Conservation (phyloP, 2,888 invertebrate species). For the Xestobium rufovillosum region DNA sequence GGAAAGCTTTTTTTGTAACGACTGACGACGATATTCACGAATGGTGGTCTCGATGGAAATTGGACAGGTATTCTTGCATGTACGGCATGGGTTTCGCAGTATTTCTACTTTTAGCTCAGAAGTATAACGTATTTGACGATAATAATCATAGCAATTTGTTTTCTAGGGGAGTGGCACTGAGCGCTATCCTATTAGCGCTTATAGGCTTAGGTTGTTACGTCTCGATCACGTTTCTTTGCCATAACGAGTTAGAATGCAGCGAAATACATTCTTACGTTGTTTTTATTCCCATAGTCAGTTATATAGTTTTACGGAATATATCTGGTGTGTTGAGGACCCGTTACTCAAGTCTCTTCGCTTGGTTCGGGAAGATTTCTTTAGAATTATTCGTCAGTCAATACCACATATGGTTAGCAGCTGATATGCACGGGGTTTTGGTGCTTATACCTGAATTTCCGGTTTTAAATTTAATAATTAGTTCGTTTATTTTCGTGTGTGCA, state of each 20-base stretch:
- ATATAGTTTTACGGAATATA: slow-evolving; percentile 79
- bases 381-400: slow-evolving; percentile 88
- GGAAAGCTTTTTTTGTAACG: slow-evolving; percentile 93
- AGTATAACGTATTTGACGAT: slow-evolving; percentile 74
- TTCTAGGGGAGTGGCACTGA: slow-evolving; percentile 64
- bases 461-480: slow-evolving; percentile 83
- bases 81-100: slow-evolving; percentile 88
- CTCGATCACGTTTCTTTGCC: slow-evolving; percentile 77
- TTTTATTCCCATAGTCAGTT: slow-evolving; percentile 84
- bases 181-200: slow-evolving; percentile 64
- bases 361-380: slow-evolving; percentile 89
- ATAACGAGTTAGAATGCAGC: slow-evolving; percentile 80
- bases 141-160: slow-evolving; percentile 72
- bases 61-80: slow-evolving; percentile 83
- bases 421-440: slow-evolving; percentile 86
- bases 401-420: slow-evolving; percentile 94
- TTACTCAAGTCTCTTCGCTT: slow-evolving; percentile 88
- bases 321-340: slow-evolving; percentile 77
- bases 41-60: slow-evolving; percentile 92
- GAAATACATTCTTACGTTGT: slow-evolving; percentile 91
- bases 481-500: slow-evolving; percentile 91
- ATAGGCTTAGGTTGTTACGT: slow-evolving; percentile 71
- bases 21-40: slow-evolving; percentile 92
- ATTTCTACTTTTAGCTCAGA: slow-evolving; percentile 69
- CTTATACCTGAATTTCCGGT: slow-evolving; percentile 88